Conservation (phyloP, 2,888 invertebrate genomes). For the Gymnoscelis rufifasciata region DNA sequence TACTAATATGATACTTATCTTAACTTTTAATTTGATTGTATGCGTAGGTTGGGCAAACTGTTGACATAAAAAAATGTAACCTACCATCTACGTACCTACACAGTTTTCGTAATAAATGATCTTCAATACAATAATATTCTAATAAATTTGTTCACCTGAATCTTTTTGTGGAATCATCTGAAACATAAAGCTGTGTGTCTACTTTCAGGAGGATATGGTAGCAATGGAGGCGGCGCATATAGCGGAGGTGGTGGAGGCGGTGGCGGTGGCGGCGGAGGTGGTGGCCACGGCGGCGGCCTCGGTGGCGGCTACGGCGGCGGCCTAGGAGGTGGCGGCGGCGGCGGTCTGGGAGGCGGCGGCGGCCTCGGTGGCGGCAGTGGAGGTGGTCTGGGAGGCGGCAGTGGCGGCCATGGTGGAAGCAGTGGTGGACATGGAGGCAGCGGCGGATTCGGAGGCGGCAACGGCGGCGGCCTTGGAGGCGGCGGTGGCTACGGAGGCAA, state of each 20-base stretch:
- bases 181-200: neutral
- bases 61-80: too few species aligned
- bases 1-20: too few species aligned
- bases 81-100: too few species aligned
- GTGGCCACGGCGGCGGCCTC: neutral
- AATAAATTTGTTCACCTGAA: too few species aligned
- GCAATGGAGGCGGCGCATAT: conserved; percentile 21
- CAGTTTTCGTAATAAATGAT: too few species aligned
- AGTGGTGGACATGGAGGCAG: conserved; percentile 27
- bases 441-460: conserved; percentile 20
- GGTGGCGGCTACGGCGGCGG: conserved; percentile 24
- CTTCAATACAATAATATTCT: too few species aligned
- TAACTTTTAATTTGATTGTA: too few species aligned
- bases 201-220: conserved; percentile 32
- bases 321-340: conserved; percentile 28
- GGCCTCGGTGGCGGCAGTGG: neutral
- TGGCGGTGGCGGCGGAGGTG: neutral
- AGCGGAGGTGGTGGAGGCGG: conserved; percentile 26
- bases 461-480: conserved; percentile 24
- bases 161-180: neutral
- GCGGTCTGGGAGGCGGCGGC: conserved; percentile 20
- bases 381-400: conserved; percentile 16
- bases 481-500: conserved; percentile 26
- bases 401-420: conserved; percentile 24
- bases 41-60: too few species aligned